phyloP scores from a whole-genome alignment of 2,113 vertebrate species.

The Sphyrna mokarran region DNA sequence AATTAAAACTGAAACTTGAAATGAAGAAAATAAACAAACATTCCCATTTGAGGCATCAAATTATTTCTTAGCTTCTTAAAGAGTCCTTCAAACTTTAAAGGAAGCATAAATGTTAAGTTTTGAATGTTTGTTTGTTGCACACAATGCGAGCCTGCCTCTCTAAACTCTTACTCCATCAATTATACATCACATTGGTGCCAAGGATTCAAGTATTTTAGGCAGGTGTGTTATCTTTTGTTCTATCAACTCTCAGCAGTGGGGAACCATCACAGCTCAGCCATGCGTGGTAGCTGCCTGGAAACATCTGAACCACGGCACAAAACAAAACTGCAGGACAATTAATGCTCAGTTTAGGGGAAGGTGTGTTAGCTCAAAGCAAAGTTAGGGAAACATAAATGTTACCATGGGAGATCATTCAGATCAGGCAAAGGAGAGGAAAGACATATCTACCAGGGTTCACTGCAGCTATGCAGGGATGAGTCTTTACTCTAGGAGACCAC shows the following conservation, averaged over 20 bases:
- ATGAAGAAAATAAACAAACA: background rate
- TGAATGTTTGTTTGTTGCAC: background rate
- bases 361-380: background rate
- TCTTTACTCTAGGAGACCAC: background rate
- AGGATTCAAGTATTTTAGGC: background rate
- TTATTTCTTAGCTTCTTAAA: background rate
- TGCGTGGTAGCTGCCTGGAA: background rate
- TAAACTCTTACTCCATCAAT: slow-evolving; percentile 8
- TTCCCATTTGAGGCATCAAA: slow-evolving; percentile 1
- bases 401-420: background rate
- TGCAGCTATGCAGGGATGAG: background rate
- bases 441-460: background rate
- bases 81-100: background rate
- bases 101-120: background rate
- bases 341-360: background rate
- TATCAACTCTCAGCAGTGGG: background rate
- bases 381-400: background rate
- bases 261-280: background rate
- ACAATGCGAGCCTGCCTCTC: background rate
- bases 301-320: background rate
- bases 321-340: background rate
- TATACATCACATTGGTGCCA: background rate
- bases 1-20: background rate
- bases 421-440: background rate
- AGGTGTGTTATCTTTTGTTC: background rate